These are phyloP conservation scores for Pygmarrhopalites habei DNA, from an alignment of 1,140 invertebrate species.

Conservation along the genomic window DNA sequence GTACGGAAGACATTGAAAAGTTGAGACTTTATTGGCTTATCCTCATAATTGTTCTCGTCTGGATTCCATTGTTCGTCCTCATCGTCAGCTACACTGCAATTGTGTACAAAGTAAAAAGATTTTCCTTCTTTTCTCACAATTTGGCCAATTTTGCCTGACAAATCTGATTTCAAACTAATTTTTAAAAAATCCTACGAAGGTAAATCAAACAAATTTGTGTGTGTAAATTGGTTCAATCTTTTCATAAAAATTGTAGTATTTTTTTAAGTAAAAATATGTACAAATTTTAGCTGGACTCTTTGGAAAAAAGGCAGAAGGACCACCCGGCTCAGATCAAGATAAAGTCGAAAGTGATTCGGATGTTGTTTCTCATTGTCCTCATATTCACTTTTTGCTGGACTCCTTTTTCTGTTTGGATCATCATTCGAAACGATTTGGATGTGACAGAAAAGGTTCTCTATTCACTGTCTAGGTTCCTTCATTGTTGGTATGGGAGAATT, in stretches of 20 bases:
- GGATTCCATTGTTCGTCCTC: constrained; percentile 62
- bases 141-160: neutral
- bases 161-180: neutral
- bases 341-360: constrained; percentile 57
- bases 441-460: constrained; percentile 14
- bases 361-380: constrained; percentile 61
- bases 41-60: constrained; percentile 59
- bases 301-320: constrained; percentile 51
- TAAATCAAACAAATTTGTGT: too few relatives aligned
- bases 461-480: too few relatives aligned
- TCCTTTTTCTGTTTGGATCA: constrained; percentile 60
- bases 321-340: constrained; percentile 53
- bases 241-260: too few relatives aligned
- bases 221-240: too few relatives aligned
- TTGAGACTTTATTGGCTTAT: constrained; percentile 65
- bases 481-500: too few relatives aligned
- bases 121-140: neutral
- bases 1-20: constrained; percentile 55
- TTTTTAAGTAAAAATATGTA: constrained; percentile 1
- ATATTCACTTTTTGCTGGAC: constrained; percentile 58
- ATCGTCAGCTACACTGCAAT: constrained; percentile 57
- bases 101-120: constrained; percentile 56
- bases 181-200: neutral
- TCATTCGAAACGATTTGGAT: constrained; percentile 49
- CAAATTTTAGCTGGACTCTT: constrained; percentile 50